Conservation (phyloP, 2,888 invertebrate species). For the Lypha dubia region DNA sequence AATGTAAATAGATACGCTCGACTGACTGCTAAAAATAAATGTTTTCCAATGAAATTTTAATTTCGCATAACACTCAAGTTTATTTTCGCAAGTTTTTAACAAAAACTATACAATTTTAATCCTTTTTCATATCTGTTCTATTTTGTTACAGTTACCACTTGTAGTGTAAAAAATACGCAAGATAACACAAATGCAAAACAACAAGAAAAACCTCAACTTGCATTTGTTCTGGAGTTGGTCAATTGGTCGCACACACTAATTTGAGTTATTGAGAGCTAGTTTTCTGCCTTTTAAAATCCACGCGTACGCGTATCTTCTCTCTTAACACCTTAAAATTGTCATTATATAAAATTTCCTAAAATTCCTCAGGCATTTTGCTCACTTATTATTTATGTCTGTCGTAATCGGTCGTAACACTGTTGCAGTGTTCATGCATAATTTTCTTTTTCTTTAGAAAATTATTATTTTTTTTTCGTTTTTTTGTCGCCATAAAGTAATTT, state of each 20-base stretch:
- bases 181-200: constrained; percentile 24
- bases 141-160: constrained; percentile 24
- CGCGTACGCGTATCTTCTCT: constrained; percentile 58
- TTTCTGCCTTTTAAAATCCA: constrained; percentile 44
- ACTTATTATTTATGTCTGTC: constrained; percentile 32
- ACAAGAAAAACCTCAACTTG: constrained; percentile 32
- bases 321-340: constrained; percentile 48
- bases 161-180: constrained; percentile 10
- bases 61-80: neutral
- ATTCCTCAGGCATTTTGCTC: constrained; percentile 10
- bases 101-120: constrained; percentile 4
- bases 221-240: constrained; percentile 74
- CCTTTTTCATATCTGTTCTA: constrained; percentile 11
- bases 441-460: constrained; percentile 63
- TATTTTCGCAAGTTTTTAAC: neutral
- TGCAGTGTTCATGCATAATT: constrained; percentile 70
- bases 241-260: constrained; percentile 81
- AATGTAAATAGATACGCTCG: neutral
- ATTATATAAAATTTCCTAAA: constrained; percentile 41
- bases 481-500: constrained; percentile 60
- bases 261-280: constrained; percentile 71
- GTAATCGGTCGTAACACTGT: constrained; percentile 41
- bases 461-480: constrained; percentile 30
- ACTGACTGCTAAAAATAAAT: too few species aligned
- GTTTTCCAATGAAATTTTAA: too few species aligned